Evolutionary conservation across 2,888 invertebrate species (phyloP), one percentile per base, ranked within the genome.

Genomic region (Slavum lentiscoides): DNA sequence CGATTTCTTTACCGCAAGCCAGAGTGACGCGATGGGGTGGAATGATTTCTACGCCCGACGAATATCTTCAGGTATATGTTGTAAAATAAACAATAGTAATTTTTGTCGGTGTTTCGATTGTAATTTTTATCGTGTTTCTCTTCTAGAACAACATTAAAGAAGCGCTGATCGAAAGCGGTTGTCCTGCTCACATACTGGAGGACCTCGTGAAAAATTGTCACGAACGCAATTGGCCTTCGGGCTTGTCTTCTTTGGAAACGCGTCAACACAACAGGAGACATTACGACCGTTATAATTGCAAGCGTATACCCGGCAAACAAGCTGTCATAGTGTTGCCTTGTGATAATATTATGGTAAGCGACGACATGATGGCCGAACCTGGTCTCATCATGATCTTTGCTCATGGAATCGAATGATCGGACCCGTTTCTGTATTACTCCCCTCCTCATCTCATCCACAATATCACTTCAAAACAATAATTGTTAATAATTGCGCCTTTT

Each of bases 361-460:
- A 96, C 83, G 96, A 97, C 85, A 95, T 98, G 91, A 96, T 97
- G 91, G 91, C 95, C 62, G 96, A 97, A 85, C 97, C 97, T 0
- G 98, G 97, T 2, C 90, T 98, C 83, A 97, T 98, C 74, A 97
- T 98, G 97, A 97, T 98, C 86, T 98, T 98, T 88, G 98, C 98
- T 82, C 97, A 98, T 87, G 98, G 97, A 83, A 96, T 97, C 84
- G 94, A 94, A 87, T 94, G 82, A 67, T 67, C 55, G 8, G 15
- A 3, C 17, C 9, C 1, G 37, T 17, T 19, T 19, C 17, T 9
- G 2, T 37, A 0, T 64, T 19, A 13, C 11, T 49, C 13, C 13
- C 13, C 13, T 49, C 49, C 11, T 3, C 13, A 1, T 15, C 49
- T 1, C 30, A 30, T 30, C 4, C 30, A 30, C 30, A 30, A 30